These are phyloP conservation scores for Gymnodraco acuticeps DNA, from an alignment of 2,797 vertebrate genomes.

Conservation along the genomic window DNA sequence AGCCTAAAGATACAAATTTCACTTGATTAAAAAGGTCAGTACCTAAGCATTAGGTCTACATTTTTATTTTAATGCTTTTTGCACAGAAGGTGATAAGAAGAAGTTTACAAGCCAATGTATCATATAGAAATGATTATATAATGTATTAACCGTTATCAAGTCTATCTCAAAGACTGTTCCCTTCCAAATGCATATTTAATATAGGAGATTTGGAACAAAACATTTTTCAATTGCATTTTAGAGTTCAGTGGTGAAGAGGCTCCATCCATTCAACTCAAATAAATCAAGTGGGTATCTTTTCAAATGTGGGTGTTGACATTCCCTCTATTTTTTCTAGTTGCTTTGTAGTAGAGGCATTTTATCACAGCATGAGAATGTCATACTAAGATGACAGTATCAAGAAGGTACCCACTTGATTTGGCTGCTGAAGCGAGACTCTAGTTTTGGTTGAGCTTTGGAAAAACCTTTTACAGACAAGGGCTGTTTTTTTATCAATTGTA, in stretches of 20 bases:
- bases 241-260: background rate
- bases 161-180: background rate
- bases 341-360: background rate
- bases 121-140: background rate
- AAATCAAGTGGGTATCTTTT: background rate
- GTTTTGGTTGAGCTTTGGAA: too few species aligned
- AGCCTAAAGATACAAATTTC: conserved; percentile 74
- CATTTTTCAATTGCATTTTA: background rate
- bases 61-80: background rate
- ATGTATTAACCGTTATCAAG: background rate
- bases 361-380: background rate
- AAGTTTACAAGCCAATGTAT: background rate
- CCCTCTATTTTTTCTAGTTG: background rate
- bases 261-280: too few species aligned
- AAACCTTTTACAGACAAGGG: background rate
- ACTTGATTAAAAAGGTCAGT: conserved; percentile 12
- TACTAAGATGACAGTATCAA: background rate
- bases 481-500: background rate
- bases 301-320: background rate
- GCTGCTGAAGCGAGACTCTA: background rate
- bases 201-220: background rate
- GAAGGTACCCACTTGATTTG: background rate
- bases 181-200: background rate
- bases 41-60: background rate
- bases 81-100: conserved; percentile 1